Conservation (phyloP, 2,113 vertebrate genomes). For the Grantiella picta region DNA sequence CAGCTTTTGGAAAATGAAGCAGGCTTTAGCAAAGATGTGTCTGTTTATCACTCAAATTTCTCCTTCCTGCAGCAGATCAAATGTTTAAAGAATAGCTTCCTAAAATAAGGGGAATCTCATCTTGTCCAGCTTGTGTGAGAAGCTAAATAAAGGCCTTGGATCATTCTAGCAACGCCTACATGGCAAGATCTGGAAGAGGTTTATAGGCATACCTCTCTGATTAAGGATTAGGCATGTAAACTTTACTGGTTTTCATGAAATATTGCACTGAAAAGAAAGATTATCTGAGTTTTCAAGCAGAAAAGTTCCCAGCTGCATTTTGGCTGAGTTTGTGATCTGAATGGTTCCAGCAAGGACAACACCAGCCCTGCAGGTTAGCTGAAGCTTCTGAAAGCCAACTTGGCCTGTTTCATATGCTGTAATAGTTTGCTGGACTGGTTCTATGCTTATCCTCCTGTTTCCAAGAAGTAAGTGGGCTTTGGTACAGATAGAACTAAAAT, state of each 20-base stretch:
- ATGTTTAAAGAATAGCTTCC: not conserved
- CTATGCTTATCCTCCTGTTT: not conserved
- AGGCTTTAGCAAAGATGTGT: not conserved
- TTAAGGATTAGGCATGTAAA: not conserved
- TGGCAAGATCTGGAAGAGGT: not conserved
- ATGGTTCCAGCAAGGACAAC: not conserved
- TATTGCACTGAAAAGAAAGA: not conserved
- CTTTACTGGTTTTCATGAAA: not conserved
- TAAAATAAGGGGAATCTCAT: not conserved
- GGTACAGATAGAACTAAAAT: not conserved
- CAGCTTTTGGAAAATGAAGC: not conserved
- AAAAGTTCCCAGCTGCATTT: not conserved
- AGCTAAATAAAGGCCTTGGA: not conserved
- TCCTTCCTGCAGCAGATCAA: not conserved
- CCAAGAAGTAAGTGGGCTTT: not conserved
- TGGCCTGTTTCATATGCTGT: not conserved
- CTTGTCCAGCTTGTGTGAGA: not conserved
- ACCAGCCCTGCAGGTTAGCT: not conserved
- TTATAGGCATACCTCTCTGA: not conserved
- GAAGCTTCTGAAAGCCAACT: not conserved
- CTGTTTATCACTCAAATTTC: not conserved
- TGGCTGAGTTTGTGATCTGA: not conserved
- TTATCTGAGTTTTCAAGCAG: not conserved
- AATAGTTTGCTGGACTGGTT: conserved; percentile 3
- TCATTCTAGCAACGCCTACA: not conserved